phyloP scores from a whole-genome alignment of 2,888 invertebrate species.

The Autographa pulchrina region DNA sequence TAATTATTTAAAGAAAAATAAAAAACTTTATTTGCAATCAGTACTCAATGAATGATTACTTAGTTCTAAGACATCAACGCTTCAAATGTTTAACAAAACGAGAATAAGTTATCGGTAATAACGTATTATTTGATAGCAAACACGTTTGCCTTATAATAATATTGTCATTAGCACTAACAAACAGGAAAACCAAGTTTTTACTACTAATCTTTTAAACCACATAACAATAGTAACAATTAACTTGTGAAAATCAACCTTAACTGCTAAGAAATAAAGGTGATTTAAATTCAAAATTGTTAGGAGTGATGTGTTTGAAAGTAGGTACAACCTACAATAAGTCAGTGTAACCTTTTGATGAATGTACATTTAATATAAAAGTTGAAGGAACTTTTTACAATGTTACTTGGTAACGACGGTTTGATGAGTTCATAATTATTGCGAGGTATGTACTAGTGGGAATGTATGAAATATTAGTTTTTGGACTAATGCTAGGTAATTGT shows the following conservation, averaged over 20 bases:
- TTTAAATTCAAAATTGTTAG: not conserved
- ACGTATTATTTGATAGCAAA: slow-evolving; percentile 75
- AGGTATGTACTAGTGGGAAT: slow-evolving; percentile 6
- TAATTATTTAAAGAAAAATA: too few species aligned
- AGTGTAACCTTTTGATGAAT: slow-evolving; percentile 58
- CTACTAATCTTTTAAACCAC: slow-evolving; percentile 41
- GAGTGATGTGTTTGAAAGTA: not conserved
- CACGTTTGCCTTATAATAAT: slow-evolving; percentile 76
- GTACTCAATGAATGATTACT: slow-evolving; percentile 67
- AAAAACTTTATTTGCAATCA: slow-evolving; percentile 59
- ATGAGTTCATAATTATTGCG: slow-evolving; percentile 26
- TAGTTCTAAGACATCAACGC: slow-evolving; percentile 65
- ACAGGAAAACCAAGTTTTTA: slow-evolving; percentile 60
- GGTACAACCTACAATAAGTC: slow-evolving; percentile 51
- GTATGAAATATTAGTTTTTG: slow-evolving; percentile 2
- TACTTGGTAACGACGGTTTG: slow-evolving; percentile 47
- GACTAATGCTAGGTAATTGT: too few species aligned
- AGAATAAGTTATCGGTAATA: slow-evolving; percentile 69
- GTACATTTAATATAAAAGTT: slow-evolving; percentile 62
- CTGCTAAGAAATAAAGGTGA: not conserved
- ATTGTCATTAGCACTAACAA: slow-evolving; percentile 77
- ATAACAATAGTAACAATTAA: not conserved
- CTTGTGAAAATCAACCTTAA: not conserved
- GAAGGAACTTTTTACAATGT: slow-evolving; percentile 65
- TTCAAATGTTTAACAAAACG: slow-evolving; percentile 70